Conservation (phyloP, 2,888 invertebrate genomes). For the Ochropleura leucogaster region DNA sequence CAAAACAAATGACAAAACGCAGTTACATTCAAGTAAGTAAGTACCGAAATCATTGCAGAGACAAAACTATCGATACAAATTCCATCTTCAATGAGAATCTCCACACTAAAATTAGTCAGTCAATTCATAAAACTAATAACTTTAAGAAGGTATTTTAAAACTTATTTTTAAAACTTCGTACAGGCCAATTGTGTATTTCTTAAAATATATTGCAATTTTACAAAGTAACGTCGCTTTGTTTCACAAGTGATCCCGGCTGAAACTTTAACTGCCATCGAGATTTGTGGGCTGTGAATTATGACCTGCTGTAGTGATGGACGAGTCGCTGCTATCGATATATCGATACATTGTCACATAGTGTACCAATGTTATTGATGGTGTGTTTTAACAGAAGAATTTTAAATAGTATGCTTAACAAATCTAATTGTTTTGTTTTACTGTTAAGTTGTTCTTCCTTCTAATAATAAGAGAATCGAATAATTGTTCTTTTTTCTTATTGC, state of each 20-base stretch:
- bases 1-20: too few species aligned
- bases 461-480: too few species aligned
- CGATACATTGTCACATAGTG: conserved; percentile 46
- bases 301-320: conserved; percentile 71
- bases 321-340: conserved; percentile 60
- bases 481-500: too few species aligned
- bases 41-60: too few species aligned
- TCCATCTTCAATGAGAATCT: neutral
- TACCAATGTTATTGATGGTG: neutral
- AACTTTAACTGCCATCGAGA: conserved; percentile 84
- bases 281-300: conserved; percentile 88
- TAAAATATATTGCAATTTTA: conserved; percentile 62
- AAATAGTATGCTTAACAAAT: too few species aligned
- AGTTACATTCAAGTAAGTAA: neutral
- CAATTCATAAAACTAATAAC: conserved; percentile 22
- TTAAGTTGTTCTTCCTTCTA: too few species aligned
- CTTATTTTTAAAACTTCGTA: conserved; percentile 53
- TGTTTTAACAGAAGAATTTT: neutral
- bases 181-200: conserved; percentile 38
- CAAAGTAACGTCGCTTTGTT: conserved; percentile 79
- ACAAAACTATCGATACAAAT: neutral
- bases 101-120: conserved; percentile 24
- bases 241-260: conserved; percentile 74
- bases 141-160: conserved; percentile 1
- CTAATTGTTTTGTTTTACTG: too few species aligned